Conservation (phyloP, 2,888 invertebrate genomes). For the Glaucopsyche alexis region DNA sequence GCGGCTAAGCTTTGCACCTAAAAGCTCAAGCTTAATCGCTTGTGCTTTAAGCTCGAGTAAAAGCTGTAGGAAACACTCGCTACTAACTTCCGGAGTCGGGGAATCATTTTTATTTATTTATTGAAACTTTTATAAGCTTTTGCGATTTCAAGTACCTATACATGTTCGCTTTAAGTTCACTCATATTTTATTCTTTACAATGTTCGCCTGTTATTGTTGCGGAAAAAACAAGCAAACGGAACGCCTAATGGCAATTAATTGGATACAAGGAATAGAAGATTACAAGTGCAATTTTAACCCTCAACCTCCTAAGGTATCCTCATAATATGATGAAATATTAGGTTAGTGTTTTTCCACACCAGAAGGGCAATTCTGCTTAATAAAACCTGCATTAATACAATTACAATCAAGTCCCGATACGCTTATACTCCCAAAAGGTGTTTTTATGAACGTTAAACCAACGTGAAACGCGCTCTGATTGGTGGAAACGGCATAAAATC, state of each 20-base stretch:
- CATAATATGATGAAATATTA: no score
- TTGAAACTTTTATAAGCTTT: slow-evolving; percentile 15
- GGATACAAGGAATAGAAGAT: no score
- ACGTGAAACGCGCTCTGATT: no score
- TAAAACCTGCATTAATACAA: no score
- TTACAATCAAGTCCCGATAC: no score
- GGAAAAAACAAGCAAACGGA: background rate
- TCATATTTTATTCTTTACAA: background rate
- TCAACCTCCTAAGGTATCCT: no score
- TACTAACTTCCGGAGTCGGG: slow-evolving; percentile 4
- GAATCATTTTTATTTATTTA: slow-evolving; percentile 26
- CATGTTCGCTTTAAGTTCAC: background rate
- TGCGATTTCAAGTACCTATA: background rate
- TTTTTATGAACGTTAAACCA: no score
- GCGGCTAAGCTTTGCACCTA: background rate
- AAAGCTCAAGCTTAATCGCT: background rate
- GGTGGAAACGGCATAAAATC: no score
- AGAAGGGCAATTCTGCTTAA: no score
- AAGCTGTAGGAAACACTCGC: slow-evolving; percentile 12
- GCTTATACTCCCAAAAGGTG: no score
- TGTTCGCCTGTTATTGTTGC: background rate
- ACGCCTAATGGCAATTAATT: background rate
- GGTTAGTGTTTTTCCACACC: no score
- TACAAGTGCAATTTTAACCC: no score
- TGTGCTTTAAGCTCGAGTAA: background rate